Base-by-base conservation (phyloP, 2,113 vertebrate species). In the Dicerorhinus sumatrensis region DNA sequence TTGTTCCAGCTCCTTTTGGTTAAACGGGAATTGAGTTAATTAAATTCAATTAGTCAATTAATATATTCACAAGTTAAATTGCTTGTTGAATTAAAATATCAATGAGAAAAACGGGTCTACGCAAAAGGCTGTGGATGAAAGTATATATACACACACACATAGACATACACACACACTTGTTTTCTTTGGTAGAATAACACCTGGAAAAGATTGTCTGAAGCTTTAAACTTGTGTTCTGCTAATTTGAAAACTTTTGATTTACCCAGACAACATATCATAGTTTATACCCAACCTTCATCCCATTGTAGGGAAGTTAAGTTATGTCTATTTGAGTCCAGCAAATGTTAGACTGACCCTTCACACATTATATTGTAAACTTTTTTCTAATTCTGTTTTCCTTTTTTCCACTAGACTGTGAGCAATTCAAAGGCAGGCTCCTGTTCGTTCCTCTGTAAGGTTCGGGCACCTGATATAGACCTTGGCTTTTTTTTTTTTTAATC, bases 41-140 rank as follows among this genome's bases (percentile, higher is more conserved):
- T 77, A 63, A 69, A 81, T 81, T 77, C 39, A 81, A 1, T 65
- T 82, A 89, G 39, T 42, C 56, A 87, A 94, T 81, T 36, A 81
- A 63, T 69, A 13, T n/a, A 23, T 85, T 51, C 48, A 77, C 33
- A 86, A 94, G 42, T 60, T 77, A 62, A 65, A 56, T 83, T 77
- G 81, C 65, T 67, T 80, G 12, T 79, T 92, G 67, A 80, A 39
- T 86, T 92, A 92, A 96, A 94, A 70, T 72, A 46, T 63, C 85
- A 77, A 2, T 27, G 63, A 84, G 27, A 84, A 89, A 79, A 89
- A 8, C n/a, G 23, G 7, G 21, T 63, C 58, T 89, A 92, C 65
- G 36, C 60, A 82, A 94, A 96, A 69, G 60, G 25, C 31, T 69
- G 5, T 85, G 65, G n/a, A 56, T 2, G 5, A 92, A 89, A 48